phyloP scores from a whole-genome alignment of 1,140 invertebrate species.

The Bradysia coprophila region DNA sequence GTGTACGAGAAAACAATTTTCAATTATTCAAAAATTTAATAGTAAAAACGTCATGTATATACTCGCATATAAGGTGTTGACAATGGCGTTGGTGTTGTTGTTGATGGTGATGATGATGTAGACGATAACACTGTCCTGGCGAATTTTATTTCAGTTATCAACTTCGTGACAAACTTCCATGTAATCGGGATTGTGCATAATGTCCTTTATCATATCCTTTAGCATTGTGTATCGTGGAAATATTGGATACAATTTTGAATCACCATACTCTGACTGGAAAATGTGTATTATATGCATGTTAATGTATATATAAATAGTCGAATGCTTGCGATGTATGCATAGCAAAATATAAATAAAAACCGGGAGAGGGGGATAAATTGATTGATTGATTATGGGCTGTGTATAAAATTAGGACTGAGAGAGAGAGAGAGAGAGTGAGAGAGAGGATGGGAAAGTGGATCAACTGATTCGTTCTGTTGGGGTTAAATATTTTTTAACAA shows the following conservation, averaged over 20 bases:
- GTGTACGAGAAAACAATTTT: no score
- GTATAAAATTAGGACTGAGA: no score
- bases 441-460: no score
- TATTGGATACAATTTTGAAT: slow-evolving; percentile 80
- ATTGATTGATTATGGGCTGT: neutral
- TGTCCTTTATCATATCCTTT: slow-evolving; percentile 89
- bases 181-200: slow-evolving; percentile 83
- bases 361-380: neutral
- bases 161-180: slow-evolving; percentile 90
- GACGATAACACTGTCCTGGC: no score
- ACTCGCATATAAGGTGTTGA: no score
- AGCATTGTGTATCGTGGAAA: slow-evolving; percentile 84
- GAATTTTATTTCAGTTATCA: slow-evolving; percentile 20
- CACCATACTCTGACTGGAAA: slow-evolving; percentile 66
- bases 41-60: no score
- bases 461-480: no score
- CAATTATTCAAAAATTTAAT: no score
- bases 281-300: neutral
- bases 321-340: neutral
- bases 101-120: no score
- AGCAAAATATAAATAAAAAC: neutral
- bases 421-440: neutral
- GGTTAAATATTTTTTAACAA: no score
- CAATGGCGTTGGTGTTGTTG: no score
- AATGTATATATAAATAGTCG: neutral